Base-by-base conservation (phyloP, 2,797 vertebrate species). In the Rhynchotus rufescens region DNA sequence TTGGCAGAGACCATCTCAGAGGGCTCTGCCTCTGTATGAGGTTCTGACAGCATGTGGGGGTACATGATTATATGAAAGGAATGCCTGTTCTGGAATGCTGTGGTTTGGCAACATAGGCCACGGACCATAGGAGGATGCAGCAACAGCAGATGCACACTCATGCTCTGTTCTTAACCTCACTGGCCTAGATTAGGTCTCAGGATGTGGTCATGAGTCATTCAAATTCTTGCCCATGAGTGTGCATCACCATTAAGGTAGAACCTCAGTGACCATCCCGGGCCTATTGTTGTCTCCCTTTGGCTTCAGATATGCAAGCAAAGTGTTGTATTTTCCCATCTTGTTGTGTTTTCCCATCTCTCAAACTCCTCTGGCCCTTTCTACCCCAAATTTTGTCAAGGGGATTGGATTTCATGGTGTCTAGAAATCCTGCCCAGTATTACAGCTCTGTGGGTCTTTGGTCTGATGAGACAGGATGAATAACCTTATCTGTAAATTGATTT, bases 61-160 rank as follows among this genome's bases (percentile, higher is more conserved):
- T 45, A 9, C 45, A 21, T 45, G 45, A 10, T 25, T 34, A 12
- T 38, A 23, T n/a, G 36, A n/a, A 52, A 54, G 19, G 45, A 57
- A n/a, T 16, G 16, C 28, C 71, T 66, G n/a, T 12, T 56, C 71
- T 42, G 6, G 5, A 57, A 34, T 21, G 17, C 20, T 67, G 52
- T 51, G n/a, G 57, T 72, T 80, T 68, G 36, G 42, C n/a, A 67
- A 6, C 23, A 20, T 51, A 9, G 25, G 30, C 34, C 44, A 11
- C 26, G 40, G 23, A 34, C 15, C 3, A 49, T 13, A 69, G 62
- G 32, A 83, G 42, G 26, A 21, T 49, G 34, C 45, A 66, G 34
- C 47, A 38, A n/a, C 1, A 4, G 20, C 12, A 56, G 49, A 25
- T 44, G 30, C 1, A 0, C 42, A 0, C 42, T 65, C 36, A 3